Evolutionary conservation across 2,797 vertebrate species (phyloP), one percentile per base, ranked within the genome.

Genomic region (Lutjanus campechanus): DNA sequence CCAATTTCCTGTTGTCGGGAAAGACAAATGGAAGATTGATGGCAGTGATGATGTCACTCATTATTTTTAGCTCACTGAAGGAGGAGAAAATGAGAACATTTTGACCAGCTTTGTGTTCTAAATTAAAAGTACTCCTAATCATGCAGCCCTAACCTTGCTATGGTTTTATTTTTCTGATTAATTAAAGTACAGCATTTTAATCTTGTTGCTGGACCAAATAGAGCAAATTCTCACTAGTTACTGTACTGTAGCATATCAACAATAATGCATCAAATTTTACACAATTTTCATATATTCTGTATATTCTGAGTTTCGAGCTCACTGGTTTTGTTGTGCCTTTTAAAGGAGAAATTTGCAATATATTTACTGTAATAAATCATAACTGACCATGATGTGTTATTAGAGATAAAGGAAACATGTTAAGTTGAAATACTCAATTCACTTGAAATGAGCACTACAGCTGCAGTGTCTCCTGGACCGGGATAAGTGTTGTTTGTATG

Each of bases 1-100:
- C n/a, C 47, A 63, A 64, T 68, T 77, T 70, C 60, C 61, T 29
- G 20, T 69, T 74, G 61, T 80, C 66, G 64, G 20, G 51, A 62
- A 47, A 17, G 61, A 56, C 29, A 51, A 53, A 60, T 29, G 29
- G 17, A 78, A 69, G 77, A 73, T 11, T 56, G 71, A 81, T 73
- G 53, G 25, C 15, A 6, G 41, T 20, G 36, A 68, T 73, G 69
- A 69, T 65, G 44, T 77, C 61, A 63, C 47, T 55, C 8, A 46
- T 47, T 67, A 62, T 22, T 79, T 65, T 71, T 36, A 19, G 68
- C 50, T 46, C 50, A 58, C 20, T 44, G 50, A 43, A 44, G 59
- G 15, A 22, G 53, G 53, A 60, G 19, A 63, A 40, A 64, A 70
- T 25, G 11, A 17, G 8, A 46, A 56, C 8, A 66, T 69, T 49